Evolutionary conservation across 2,113 vertebrate genomes (phyloP).

Genomic region (Menura novaehollandiae): DNA sequence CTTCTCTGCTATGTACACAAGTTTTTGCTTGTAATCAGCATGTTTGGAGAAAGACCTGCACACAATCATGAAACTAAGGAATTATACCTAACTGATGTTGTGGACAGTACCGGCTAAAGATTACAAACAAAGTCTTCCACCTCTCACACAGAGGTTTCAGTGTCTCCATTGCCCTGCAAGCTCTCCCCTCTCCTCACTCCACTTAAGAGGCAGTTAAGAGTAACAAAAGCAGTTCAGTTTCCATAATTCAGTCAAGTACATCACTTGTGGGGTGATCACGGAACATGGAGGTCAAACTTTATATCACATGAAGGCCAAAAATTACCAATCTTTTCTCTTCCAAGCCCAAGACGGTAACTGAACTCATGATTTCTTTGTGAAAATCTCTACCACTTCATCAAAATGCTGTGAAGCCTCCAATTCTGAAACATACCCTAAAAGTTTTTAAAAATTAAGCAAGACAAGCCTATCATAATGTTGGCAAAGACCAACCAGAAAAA

Average conservation of each 20-base stretch:
- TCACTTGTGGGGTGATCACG: not conserved
- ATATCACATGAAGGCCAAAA: not conserved
- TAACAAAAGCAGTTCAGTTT: not conserved
- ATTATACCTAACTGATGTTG: not conserved
- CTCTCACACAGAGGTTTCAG: not conserved
- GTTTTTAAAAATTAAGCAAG: not conserved
- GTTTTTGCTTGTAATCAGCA: not conserved
- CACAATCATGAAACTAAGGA: not conserved
- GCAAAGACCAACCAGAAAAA: not conserved
- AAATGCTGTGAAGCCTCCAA: not conserved
- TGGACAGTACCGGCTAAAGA: not conserved
- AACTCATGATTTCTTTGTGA: not conserved
- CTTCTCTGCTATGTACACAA: not conserved
- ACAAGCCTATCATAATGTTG: not conserved
- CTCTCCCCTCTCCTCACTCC: not conserved
- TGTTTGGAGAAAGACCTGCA: not conserved
- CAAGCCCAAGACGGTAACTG: not conserved
- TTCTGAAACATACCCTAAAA: not conserved
- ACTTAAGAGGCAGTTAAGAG: not conserved
- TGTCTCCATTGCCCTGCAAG: not conserved
- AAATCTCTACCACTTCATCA: not conserved
- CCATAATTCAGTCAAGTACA: not conserved
- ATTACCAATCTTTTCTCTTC: not conserved
- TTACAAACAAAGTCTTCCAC: slow-evolving; percentile 11
- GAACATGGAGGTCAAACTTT: not conserved